These are phyloP conservation scores for Yponomeuta evonymella DNA, from an alignment of 2,888 invertebrate species.

Conservation along the genomic window DNA sequence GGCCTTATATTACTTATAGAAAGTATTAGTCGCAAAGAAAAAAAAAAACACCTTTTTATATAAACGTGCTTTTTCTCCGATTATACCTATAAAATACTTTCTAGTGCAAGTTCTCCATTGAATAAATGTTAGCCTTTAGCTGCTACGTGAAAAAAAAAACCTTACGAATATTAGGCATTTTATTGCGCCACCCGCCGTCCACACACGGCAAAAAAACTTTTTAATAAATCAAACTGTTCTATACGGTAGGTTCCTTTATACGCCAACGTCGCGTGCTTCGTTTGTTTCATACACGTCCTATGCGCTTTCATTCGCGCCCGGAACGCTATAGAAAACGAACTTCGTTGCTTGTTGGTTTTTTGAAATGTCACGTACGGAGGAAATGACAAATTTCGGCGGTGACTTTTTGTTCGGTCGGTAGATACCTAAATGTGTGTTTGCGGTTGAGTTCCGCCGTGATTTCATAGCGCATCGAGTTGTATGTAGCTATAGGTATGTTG, in stretches of 20 bases:
- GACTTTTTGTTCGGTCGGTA: slow-evolving; percentile 16
- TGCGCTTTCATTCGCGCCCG: slow-evolving; percentile 37
- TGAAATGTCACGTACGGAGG: slow-evolving; percentile 51
- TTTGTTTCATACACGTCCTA: slow-evolving; percentile 61
- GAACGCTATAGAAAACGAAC: slow-evolving; percentile 46
- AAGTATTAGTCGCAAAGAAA: no score
- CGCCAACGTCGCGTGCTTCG: slow-evolving; percentile 41
- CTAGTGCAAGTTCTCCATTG: no score
- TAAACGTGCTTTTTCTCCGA: no score
- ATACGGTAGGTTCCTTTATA: slow-evolving; percentile 35
- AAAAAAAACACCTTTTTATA: no score
- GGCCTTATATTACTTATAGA: no score
- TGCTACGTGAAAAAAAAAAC: no score
- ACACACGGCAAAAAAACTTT: background rate
- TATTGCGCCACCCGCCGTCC: background rate
- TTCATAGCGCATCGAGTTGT: no score
- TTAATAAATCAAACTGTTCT: slow-evolving; percentile 25
- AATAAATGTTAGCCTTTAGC: no score
- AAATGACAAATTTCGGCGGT: slow-evolving; percentile 26
- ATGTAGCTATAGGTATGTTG: no score
- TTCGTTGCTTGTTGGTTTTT: slow-evolving; percentile 40
- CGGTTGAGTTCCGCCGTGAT: no score
- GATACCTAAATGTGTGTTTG: no score
- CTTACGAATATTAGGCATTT: background rate
- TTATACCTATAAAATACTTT: no score